Base-by-base conservation (phyloP, 2,888 invertebrate genomes). In the Gibbula magus region DNA sequence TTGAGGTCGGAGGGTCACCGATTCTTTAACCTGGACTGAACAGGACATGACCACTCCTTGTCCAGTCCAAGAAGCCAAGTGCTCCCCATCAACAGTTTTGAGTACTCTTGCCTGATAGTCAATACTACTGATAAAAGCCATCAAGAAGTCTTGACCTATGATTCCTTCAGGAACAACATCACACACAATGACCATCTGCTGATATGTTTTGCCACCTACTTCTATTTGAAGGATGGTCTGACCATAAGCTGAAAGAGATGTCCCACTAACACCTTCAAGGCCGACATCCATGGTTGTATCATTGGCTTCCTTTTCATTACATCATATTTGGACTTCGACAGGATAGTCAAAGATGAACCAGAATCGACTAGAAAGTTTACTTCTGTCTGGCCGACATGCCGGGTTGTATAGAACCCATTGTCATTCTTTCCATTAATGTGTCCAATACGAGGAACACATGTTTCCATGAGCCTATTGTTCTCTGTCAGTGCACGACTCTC, bases 321-420 rank as follows among this genome's bases (percentile, higher is more conserved):
- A 20, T 79, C 25, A 77, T 56, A 82, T 32, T 74, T 22, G n/a
- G 16, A 22, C n/a, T 20, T 35, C 18, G 79, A 70, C 29, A 82
- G 22, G 16, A 82, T 16, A 39, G 82, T 79, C 39, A 76, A 51
- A 8, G 77, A 51, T 20, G 82, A 45, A 13, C 80, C 80, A 66
- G 78, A 80, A 53, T 82, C 82, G 0, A 80, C 78, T 7, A 80
- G 32, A 73, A 82, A 78, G 2, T 75, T 56, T 16, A 18, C 75
- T 25, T 56, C 39, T 18, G 77, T 54, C 45, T 73, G 74, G 52
- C 73, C 32, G 5, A 54, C 22, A n/a, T 54, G 20, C 54, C 54
- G 4, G 5, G n/a, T 54, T 54, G 54, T 54, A 54, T 51, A 82
- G 35, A 45, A 54, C 53, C 66, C 74, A 45, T 74, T 74, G 45